Evolutionary conservation across 2,888 invertebrate genomes (phyloP).

Genomic region (Hirudinaria manillensis): DNA sequence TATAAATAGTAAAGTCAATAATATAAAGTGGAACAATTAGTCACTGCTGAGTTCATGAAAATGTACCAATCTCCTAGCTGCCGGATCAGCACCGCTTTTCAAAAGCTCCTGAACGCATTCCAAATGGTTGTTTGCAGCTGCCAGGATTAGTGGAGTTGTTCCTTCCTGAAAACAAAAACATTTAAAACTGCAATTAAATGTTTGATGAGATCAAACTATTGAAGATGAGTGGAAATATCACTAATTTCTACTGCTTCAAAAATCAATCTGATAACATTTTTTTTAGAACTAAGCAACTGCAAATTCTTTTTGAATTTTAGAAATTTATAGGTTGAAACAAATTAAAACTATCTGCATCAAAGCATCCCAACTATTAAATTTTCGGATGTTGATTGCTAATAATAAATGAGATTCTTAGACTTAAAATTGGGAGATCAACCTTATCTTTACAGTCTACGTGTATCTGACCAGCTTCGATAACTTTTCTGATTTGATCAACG

Average conservation of each 20-base stretch:
- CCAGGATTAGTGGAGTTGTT: constrained; percentile 83
- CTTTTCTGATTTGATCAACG: constrained; percentile 67
- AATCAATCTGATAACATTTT: background rate
- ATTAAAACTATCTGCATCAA: background rate
- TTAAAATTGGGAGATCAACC: constrained; percentile 59
- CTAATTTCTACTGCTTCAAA: background rate
- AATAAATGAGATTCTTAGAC: background rate
- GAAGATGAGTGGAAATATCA: background rate
- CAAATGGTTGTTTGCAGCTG: constrained; percentile 81
- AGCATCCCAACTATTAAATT: background rate
- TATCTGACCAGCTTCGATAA: constrained; percentile 84
- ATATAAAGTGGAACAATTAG: no score
- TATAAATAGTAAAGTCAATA: no score
- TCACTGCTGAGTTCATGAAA: no score
- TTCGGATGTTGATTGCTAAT: background rate
- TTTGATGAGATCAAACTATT: background rate
- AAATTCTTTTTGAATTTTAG: background rate
- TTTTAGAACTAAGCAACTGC: background rate
- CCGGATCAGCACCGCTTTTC: constrained; percentile 84
- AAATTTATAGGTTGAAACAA: constrained; percentile 20
- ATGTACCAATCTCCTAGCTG: constrained; percentile 69
- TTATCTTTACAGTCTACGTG: constrained; percentile 90
- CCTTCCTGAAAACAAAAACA: constrained; percentile 68
- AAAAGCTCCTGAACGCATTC: constrained; percentile 79
- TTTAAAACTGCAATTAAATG: background rate